phyloP scores from a whole-genome alignment of 1,140 invertebrate genomes.

The Bicyclus anynana region DNA sequence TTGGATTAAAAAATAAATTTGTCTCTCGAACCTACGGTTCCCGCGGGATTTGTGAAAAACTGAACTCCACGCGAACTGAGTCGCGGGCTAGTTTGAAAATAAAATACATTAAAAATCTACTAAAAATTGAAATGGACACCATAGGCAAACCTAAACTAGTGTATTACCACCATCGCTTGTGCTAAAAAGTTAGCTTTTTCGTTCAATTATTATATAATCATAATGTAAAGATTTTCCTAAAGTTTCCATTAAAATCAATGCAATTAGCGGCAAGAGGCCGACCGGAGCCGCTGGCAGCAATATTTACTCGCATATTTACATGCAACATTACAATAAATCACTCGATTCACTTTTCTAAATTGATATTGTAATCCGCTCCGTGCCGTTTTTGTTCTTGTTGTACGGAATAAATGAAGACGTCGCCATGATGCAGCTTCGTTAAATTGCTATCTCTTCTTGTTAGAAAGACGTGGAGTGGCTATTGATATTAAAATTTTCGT shows the following conservation, averaged over 20 bases:
- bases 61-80: no score
- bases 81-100: no score
- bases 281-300: conserved; percentile 26
- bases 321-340: conserved; percentile 68
- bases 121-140: no score
- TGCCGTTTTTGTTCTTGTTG: conserved; percentile 68
- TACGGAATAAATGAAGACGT: conserved; percentile 72
- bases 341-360: conserved; percentile 74
- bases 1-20: no score
- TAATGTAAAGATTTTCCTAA: neutral
- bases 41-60: no score
- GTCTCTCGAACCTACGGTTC: no score
- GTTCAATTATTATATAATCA: no score
- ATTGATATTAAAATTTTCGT: neutral
- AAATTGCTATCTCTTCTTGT: conserved; percentile 63
- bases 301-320: conserved; percentile 53
- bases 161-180: no score
- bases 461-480: conserved; percentile 39
- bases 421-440: conserved; percentile 66
- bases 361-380: conserved; percentile 73
- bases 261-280: conserved; percentile 14
- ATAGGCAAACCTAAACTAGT: no score
- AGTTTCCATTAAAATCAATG: conserved; percentile 8
- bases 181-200: no score
- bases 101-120: no score